A percentile compares a stretch with the other conserved stretches of the same genome.
Conservation (phyloP, 2,797 vertebrate species). For the Sparus aurata region DNA sequence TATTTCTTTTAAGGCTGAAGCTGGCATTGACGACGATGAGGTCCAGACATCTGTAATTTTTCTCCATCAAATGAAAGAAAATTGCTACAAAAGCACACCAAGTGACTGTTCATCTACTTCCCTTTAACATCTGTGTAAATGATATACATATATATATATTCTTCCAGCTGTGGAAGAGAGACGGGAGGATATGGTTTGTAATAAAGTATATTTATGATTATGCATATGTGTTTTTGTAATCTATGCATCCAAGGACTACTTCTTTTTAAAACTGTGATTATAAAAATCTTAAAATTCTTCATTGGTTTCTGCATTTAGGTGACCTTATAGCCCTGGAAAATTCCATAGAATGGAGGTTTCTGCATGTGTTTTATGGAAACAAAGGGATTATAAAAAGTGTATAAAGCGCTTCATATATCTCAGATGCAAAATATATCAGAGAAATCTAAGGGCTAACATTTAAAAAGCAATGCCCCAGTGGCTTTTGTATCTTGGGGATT, state of each 20-base stretch:
- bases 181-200: constrained; percentile 8
- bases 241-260: background rate
- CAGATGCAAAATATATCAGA: background rate
- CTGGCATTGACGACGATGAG: constrained; percentile 7
- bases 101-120: constrained; percentile 35
- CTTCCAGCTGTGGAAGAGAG: constrained; percentile 43
- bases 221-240: constrained; percentile 30
- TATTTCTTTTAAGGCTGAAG: constrained; percentile 6
- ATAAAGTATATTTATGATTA: constrained; percentile 27
- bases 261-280: background rate
- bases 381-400: background rate
- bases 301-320: background rate
- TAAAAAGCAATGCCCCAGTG: background rate
- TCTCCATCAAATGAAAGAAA: constrained; percentile 29
- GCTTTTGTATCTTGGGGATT: background rate
- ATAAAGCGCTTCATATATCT: background rate
- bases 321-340: background rate
- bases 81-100: constrained; percentile 33
- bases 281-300: background rate
- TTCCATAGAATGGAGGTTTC: background rate
- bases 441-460: background rate
- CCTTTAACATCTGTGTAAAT: constrained; percentile 40
- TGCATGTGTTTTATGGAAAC: background rate
- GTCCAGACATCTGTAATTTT: constrained; percentile 39
- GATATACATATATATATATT: background rate